phyloP scores from a whole-genome alignment of 1,140 invertebrate genomes.

The Brachionus koreanus region DNA sequence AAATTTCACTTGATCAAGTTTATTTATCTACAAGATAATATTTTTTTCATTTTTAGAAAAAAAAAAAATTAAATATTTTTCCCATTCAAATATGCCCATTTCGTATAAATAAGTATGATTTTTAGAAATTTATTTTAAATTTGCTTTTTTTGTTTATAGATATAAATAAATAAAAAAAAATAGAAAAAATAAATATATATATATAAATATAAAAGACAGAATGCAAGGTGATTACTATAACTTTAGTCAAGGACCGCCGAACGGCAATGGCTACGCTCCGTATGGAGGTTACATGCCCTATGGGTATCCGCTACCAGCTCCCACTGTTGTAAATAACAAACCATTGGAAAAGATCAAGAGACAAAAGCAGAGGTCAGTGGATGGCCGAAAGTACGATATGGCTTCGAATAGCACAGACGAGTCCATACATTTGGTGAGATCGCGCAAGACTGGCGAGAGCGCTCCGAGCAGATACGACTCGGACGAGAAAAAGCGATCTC shows the following conservation, averaged over 20 bases:
- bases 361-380: neutral
- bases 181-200: neutral
- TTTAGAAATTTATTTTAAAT: neutral
- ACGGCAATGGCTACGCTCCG: neutral
- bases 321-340: neutral
- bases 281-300: slow-evolving; percentile 14
- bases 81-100: neutral
- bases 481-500: slow-evolving; percentile 14
- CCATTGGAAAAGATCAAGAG: slow-evolving; percentile 5
- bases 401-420: slow-evolving; percentile 26
- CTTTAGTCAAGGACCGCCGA: slow-evolving; percentile 29
- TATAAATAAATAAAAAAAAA: neutral
- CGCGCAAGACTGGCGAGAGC: slow-evolving; percentile 40
- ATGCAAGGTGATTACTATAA: slow-evolving; percentile 34
- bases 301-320: neutral
- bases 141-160: neutral
- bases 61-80: neutral
- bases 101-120: neutral
- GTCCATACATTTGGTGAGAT: slow-evolving; percentile 41
- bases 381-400: neutral
- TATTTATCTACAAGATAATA: neutral
- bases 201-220: neutral
- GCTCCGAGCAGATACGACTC: slow-evolving; percentile 20
- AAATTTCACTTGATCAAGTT: neutral
- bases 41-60: neutral